Evolutionary conservation across 1,140 invertebrate genomes (phyloP), one percentile per base, ranked within the genome.

Genomic region (Diachasmimorpha longicaudata): DNA sequence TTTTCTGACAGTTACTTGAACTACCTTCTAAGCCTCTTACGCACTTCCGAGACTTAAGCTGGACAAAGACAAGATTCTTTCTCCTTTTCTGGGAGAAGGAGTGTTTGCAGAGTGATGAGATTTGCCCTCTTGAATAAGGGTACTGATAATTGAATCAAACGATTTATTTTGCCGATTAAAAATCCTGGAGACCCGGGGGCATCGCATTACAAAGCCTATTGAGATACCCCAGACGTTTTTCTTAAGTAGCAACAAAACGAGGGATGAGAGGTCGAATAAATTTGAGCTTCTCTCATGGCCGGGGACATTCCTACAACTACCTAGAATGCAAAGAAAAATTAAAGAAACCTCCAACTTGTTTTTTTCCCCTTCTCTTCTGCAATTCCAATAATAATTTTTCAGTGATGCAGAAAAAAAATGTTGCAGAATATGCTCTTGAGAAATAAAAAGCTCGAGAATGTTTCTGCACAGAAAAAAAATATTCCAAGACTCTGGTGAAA

Each of bases 151-250:
- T 88, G 86, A 89, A 89, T 88, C 83, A 88, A 89, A 88, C 87
- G 85, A 89, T 88, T 88, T 88, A 88, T 89, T 88, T 85, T 86
- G 79, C 83, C 85, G 87, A 88, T 88, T 88, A 89, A 89, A 89
- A 89, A 88, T 88, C 82, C 86, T 84, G 81, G 77, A 84, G 58
- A 63, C 58, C 31, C 31, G 31, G 31, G 31, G 31, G 31, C 31
- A 31, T 31, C 58, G 58, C 23, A 63, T 63, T 63, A 63, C 58
- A 63, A 63, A 63, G 58, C 58, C 58, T 25, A 63, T 63, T 63
- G 58, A 63, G 58, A 31, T 63, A 63, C 23, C 58, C 58, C 58
- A 63, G 58, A 63, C 58, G 58, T 63, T 63, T 10, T 31, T 63
- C 58, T 63, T 31, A 31, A 63, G 58, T 63, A 63, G 19, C 25